Conservation (phyloP, 1,140 invertebrate species). For the Zaprionus inermis region DNA sequence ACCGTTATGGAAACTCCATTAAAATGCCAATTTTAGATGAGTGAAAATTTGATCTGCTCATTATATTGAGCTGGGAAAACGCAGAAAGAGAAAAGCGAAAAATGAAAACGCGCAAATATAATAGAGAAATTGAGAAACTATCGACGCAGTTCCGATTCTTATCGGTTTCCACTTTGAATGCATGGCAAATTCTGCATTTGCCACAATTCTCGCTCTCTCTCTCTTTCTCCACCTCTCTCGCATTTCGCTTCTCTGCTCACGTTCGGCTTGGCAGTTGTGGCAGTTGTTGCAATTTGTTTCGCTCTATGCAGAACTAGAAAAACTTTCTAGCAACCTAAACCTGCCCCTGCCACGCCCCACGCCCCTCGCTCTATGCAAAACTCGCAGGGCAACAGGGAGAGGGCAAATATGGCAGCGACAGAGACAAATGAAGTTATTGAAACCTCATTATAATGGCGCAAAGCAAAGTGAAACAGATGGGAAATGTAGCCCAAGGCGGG, state of each 20-base stretch:
- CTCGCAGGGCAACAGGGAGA: slow-evolving; percentile 5
- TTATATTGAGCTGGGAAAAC: neutral
- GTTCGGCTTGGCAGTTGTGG: slow-evolving; percentile 7
- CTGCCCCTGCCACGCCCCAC: neutral
- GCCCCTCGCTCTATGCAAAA: neutral
- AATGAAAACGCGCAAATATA: neutral
- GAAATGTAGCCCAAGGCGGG: slow-evolving; percentile 18
- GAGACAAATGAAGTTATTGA: slow-evolving; percentile 80
- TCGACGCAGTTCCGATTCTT: neutral
- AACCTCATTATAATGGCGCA: slow-evolving; percentile 75
- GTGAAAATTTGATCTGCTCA: neutral
- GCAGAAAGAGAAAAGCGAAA: neutral
- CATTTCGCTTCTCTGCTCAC: neutral
- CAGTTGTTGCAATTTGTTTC: slow-evolving; percentile 40
- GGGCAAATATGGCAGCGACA: slow-evolving; percentile 63
- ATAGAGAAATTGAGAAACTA: slow-evolving; percentile 3
- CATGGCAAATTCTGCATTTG: neutral
- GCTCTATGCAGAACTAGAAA: slow-evolving; percentile 24
- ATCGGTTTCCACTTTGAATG: neutral
- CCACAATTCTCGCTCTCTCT: neutral
- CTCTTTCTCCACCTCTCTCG: neutral
- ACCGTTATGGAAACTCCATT: no score
- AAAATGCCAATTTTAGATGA: neutral
- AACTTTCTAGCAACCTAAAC: neutral
- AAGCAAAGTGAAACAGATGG: slow-evolving; percentile 49